phyloP scores from a whole-genome alignment of 35 echinoderm and acorn worm genomes.

The Amphiura filiformis region DNA sequence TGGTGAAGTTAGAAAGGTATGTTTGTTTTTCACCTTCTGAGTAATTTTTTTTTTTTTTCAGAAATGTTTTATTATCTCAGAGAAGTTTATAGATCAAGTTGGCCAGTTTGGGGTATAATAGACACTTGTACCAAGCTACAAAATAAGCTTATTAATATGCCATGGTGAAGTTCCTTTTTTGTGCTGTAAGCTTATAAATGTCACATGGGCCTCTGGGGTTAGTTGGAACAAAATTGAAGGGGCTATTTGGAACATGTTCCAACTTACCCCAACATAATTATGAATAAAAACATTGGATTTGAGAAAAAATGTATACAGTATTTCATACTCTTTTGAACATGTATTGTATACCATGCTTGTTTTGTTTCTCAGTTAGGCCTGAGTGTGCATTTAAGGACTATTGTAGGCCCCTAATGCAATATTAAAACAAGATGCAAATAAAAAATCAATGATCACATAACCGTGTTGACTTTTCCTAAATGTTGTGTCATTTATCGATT shows the following conservation, averaged over 20 bases:
- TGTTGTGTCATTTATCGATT: no score
- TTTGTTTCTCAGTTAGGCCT: background rate
- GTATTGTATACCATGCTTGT: background rate
- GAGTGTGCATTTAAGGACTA: background rate
- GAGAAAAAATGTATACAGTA: background rate
- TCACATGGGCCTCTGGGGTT: background rate
- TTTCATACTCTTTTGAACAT: background rate
- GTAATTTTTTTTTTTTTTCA: background rate
- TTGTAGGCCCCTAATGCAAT: no score
- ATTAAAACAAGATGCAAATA: no score
- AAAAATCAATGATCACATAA: no score
- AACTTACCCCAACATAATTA: background rate
- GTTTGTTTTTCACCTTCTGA: background rate
- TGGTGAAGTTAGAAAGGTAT: background rate
- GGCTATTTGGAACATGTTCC: no score
- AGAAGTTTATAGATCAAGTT: background rate
- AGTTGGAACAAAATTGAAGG: no score
- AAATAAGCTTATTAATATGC: background rate
- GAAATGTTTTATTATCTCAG: background rate
- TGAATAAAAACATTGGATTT: background rate
- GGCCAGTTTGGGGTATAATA: background rate
- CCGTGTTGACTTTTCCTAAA: no score
- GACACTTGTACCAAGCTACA: background rate
- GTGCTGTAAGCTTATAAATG: background rate
- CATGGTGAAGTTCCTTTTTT: background rate